Evolutionary conservation across 2,797 vertebrate species (phyloP).

Genomic region (Sternarchorhynchus goeldii): DNA sequence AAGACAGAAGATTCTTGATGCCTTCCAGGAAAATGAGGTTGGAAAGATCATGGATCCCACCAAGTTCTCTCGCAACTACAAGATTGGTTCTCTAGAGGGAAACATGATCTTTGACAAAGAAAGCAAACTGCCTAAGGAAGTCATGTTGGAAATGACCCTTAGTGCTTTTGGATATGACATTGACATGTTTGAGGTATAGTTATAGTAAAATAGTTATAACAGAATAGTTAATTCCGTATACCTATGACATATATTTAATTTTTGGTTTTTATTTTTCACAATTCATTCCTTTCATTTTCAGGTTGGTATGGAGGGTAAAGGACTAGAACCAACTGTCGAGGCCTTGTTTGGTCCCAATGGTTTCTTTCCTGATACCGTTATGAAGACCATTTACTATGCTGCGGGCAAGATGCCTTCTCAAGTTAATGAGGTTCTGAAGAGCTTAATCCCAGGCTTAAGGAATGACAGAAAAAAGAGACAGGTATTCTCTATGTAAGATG

Average conservation of each 20-base stretch:
- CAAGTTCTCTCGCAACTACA: constrained; percentile 88
- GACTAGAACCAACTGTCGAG: constrained; percentile 89
- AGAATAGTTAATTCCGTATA: not conserved
- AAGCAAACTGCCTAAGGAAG: constrained; percentile 86
- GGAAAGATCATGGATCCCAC: constrained; percentile 76
- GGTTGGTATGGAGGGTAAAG: constrained; percentile 89
- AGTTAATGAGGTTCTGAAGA: constrained; percentile 78
- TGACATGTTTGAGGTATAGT: constrained; percentile 91
- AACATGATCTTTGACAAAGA: constrained; percentile 89
- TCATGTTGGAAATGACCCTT: constrained; percentile 91
- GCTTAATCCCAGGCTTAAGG: constrained; percentile 77
- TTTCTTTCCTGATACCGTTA: constrained; percentile 88
- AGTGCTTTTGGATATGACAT: constrained; percentile 80
- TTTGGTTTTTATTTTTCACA: not conserved
- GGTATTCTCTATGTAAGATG: constrained; percentile 59
- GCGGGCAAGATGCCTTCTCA: constrained; percentile 80
- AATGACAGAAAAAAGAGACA: constrained; percentile 70
- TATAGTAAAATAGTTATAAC: not conserved
- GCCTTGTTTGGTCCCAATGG: constrained; percentile 89
- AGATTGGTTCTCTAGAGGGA: constrained; percentile 79
- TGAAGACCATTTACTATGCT: constrained; percentile 87
- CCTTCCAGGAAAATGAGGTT: constrained; percentile 78
- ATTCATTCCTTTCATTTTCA: constrained; percentile 61
- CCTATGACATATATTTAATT: not conserved
- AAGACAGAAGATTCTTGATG: constrained; percentile 76